phyloP scores from a whole-genome alignment of 2,888 invertebrate species.

The Rhopalosiphum nymphaeae region DNA sequence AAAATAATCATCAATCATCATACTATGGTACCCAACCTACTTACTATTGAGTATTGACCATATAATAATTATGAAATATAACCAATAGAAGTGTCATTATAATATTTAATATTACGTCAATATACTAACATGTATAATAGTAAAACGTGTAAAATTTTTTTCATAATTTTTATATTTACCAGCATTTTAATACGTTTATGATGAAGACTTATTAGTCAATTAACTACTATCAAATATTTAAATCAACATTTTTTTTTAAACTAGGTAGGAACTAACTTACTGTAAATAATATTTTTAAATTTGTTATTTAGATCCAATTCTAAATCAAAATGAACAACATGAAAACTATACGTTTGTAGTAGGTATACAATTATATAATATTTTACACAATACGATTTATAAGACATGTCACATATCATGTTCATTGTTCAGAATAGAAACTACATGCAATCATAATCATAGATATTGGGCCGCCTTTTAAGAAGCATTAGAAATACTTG shows the following conservation, averaged over 20 bases:
- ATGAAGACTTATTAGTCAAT: not conserved
- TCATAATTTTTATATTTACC: not conserved
- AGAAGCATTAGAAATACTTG: not conserved
- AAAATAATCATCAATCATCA: no score
- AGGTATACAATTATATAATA: not conserved
- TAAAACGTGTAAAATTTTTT: not conserved
- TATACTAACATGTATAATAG: not conserved
- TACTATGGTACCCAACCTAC: no score
- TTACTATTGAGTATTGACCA: no score
- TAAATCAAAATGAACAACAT: not conserved
- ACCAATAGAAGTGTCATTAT: no score
- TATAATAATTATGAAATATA: no score
- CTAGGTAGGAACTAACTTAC: not conserved
- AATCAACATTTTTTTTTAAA: not conserved
- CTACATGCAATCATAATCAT: not conserved
- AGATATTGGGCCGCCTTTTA: not conserved
- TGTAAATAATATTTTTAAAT: not conserved
- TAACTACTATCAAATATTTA: not conserved
- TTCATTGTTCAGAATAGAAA: not conserved
- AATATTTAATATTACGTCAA: not conserved
- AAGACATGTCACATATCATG: not conserved
- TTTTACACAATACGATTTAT: not conserved
- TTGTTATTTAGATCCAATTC: conserved; percentile 16
- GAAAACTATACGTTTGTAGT: not conserved
- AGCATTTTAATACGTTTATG: not conserved